Evolutionary conservation across 2,888 invertebrate species (phyloP).

Genomic region (Phortica magna): DNA sequence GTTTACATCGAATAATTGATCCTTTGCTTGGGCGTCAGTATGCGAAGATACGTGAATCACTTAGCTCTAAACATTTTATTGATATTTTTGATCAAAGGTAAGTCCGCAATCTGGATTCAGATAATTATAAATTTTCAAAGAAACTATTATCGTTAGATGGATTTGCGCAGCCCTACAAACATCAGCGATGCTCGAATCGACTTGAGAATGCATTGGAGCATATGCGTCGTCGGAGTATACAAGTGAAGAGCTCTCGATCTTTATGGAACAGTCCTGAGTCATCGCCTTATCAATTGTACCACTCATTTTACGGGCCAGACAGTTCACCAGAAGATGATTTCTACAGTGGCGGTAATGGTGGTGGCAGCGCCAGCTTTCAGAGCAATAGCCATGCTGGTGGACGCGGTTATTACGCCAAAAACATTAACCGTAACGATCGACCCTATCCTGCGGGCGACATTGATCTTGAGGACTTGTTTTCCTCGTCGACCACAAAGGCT

Average conservation of each 20-base stretch:
- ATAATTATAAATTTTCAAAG: neutral
- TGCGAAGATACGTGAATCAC: neutral
- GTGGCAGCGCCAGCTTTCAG: constrained; percentile 55
- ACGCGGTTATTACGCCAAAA: constrained; percentile 66
- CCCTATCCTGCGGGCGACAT: constrained; percentile 50
- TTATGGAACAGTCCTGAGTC: constrained; percentile 64
- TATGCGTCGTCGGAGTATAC: constrained; percentile 78
- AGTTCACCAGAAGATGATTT: constrained; percentile 65
- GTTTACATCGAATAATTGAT: neutral
- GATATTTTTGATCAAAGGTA: constrained; percentile 43
- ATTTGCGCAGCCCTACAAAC: constrained; percentile 67
- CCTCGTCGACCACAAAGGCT: constrained; percentile 18
- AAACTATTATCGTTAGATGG: constrained; percentile 39
- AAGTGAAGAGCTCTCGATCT: constrained; percentile 66
- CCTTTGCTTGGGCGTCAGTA: neutral
- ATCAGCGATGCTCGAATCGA: constrained; percentile 82
- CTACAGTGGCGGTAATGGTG: constrained; percentile 55
- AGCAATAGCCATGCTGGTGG: constrained; percentile 47
- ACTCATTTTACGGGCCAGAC: constrained; percentile 72
- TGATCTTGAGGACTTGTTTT: constrained; percentile 60
- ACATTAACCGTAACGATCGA: constrained; percentile 56
- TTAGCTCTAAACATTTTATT: neutral
- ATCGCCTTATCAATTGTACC: constrained; percentile 75
- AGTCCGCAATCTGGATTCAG: constrained; percentile 10
- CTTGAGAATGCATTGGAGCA: constrained; percentile 84